Evolutionary conservation across 2,113 vertebrate genomes (phyloP), one percentile per base, ranked within the genome.

Genomic region (Oriolus oriolus): DNA sequence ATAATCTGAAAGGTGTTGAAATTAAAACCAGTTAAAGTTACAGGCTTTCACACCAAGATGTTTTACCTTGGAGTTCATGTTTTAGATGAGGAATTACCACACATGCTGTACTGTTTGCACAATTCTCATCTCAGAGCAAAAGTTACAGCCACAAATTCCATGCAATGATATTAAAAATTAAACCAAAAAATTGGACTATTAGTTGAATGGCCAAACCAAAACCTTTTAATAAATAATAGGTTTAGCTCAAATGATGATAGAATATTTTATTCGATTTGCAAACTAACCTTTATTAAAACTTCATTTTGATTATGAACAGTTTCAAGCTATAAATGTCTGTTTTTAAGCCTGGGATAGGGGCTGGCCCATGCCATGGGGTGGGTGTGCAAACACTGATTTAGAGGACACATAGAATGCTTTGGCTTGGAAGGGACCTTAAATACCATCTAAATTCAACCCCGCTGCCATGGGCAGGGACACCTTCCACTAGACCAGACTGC

Each of bases 351-450:
- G 49, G 61, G 22, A 19, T 31, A 61, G 0, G 1, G 26, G 21
- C 26, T 75, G n/a, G 63, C 8, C 41, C 2, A 2, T 0, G 0
- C 27, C 44, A 23, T 0, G 1, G 11, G 9, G 13, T 22, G 0
- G 0, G 7, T 11, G 23, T 42, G 37, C 28, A 60, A 63, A 35
- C 28, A 13, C 3, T 10, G 14, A 21, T 30, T 54, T 41, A 69
- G 50, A 57, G 33, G 7, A 52, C 18, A 59, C 13, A 45, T 3
- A 28, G 28, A 69, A 76, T 31, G 26, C 16, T 61, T 49, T 49
- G 63, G 41, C 21, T 19, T 83, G 42, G 47, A 31, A 69, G 26
- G 18, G 15, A 35, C 31, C 5, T 54, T 27, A 49, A 83, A 69
- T 5, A 69, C 8, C 21, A 26, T 19, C 14, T 27, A 6, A 53